phyloP scores from a whole-genome alignment of 1,140 invertebrate species.

The Scaptomyza hsui region DNA sequence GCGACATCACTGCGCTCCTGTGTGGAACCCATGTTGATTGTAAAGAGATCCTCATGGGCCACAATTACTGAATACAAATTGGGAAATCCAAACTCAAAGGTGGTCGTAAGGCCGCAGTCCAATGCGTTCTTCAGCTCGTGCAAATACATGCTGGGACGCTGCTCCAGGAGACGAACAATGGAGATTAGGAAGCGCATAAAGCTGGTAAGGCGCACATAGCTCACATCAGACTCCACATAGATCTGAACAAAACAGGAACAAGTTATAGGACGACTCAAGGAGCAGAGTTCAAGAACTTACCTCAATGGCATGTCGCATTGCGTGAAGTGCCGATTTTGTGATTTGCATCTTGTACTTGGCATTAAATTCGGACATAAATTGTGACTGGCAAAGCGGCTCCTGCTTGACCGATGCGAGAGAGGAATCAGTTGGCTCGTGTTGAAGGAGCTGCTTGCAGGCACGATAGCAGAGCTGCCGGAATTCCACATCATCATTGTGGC shows the following conservation, averaged over 20 bases:
- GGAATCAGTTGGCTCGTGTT: conserved; percentile 21
- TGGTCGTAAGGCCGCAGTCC: conserved; percentile 56
- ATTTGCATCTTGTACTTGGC: conserved; percentile 58
- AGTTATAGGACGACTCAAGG: too few species aligned
- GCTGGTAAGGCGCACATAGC: conserved; percentile 59
- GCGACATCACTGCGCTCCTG: conserved; percentile 72
- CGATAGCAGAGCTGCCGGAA: conserved; percentile 72
- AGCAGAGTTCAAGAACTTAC: conserved; percentile 34
- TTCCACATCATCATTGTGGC: conserved; percentile 67
- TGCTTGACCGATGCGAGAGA: neutral
- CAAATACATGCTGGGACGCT: conserved; percentile 59
- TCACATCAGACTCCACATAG: conserved; percentile 44
- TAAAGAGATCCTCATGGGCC: conserved; percentile 85
- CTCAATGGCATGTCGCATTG: conserved; percentile 80
- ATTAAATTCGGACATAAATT: conserved; percentile 65
- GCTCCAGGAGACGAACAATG: conserved; percentile 69
- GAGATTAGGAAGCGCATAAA: conserved; percentile 72
- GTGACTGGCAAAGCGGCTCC: conserved; percentile 13
- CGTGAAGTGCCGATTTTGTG: conserved; percentile 50
- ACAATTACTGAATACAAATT: conserved; percentile 85
- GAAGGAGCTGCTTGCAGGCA: conserved; percentile 58
- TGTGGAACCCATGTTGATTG: conserved; percentile 50
- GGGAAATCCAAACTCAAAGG: conserved; percentile 84
- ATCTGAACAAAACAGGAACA: conserved; percentile 44
- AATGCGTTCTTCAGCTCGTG: conserved; percentile 65